Evolutionary conservation across 2,113 vertebrate genomes (phyloP).

Genomic region (Lepus americanus): DNA sequence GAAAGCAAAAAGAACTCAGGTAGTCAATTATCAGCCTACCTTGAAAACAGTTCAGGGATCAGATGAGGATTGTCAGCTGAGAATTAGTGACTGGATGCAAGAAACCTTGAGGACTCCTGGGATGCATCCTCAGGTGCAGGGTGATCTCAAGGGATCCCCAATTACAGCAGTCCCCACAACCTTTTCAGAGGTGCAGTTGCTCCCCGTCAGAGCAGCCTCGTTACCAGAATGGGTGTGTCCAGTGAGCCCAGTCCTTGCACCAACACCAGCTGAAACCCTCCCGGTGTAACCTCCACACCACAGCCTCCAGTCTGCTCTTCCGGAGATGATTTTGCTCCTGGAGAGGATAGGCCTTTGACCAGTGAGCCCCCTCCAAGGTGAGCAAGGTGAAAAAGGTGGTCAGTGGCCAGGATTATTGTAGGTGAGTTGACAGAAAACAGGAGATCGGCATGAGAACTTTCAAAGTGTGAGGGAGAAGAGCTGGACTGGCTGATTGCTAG

Average conservation of each 20-base stretch:
- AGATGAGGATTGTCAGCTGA: slow-evolving; percentile 80
- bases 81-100: slow-evolving; percentile 72
- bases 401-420: slow-evolving; percentile 83
- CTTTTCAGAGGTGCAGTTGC: slow-evolving; percentile 80
- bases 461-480: slow-evolving; percentile 82
- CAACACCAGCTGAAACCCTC: slow-evolving; percentile 68
- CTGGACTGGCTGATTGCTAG: slow-evolving; percentile 84
- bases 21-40: slow-evolving; percentile 58
- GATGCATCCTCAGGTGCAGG: slow-evolving; percentile 82
- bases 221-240: slow-evolving; percentile 77
- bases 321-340: slow-evolving; percentile 73
- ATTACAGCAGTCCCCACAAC: slow-evolving; percentile 82
- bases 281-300: slow-evolving; percentile 67
- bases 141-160: slow-evolving; percentile 85
- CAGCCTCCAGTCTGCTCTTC: slow-evolving; percentile 66
- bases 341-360: slow-evolving; percentile 71
- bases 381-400: slow-evolving; percentile 79
- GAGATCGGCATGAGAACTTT: slow-evolving; percentile 81
- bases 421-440: slow-evolving; percentile 83
- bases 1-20: slow-evolving; percentile 65
- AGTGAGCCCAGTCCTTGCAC: slow-evolving; percentile 74
- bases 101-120: slow-evolving; percentile 82
- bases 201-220: slow-evolving; percentile 79
- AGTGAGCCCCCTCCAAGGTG: slow-evolving; percentile 77
- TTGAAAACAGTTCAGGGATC: slow-evolving; percentile 78